Base-by-base conservation (phyloP, 2,797 vertebrate species). In the Oreochromis grahami region DNA sequence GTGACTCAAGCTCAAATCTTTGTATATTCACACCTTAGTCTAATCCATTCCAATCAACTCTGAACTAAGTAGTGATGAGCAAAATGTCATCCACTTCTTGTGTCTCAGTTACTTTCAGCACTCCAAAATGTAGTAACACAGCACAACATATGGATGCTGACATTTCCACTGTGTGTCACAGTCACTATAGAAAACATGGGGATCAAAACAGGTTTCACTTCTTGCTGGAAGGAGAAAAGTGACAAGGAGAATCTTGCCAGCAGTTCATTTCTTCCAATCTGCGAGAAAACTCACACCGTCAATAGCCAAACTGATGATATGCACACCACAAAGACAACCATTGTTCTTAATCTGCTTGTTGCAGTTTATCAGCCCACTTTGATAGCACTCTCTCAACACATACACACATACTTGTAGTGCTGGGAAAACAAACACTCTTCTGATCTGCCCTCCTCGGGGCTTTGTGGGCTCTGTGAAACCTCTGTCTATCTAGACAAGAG, bases 381-480 rank as follows among this genome's bases (percentile, higher is more conserved):
- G 82, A 89, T 85, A 80, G 79, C 78, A 60, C 79, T 26, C 78
- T 48, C 76, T 80, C 79, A 72, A 80, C 81, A 83, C 72, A 76
- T 48, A 63, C 65, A 77, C 84, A 82, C 56, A 81, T 5, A 76
- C 51, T 63, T 38, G 41, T 77, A 83, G 43, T 41, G 38, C 79
- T 86, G 82, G 86, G 86, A 90, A 93, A 94, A 94, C 90, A 95
- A 93, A 93, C 88, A 86, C 76, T 74, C 63, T 17, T 89, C 79
- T 89, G 89, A 92, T 91, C 86, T 87, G 79, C 45, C 70, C 83
- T 94, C 88, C 85, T 91, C 85, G 0, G 89, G 92, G 90, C 88
- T 90, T 89, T 86, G 87, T 52, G 79, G 78, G 76, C 90, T 88
- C 89, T 79, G 78, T 85, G 90, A 91, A 94, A 87, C 79, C 85